A percentile compares a stretch with the other conserved stretches of the same genome.
phyloP scores from a whole-genome alignment of 2,113 vertebrate species.

The Heptranchias perlo region DNA sequence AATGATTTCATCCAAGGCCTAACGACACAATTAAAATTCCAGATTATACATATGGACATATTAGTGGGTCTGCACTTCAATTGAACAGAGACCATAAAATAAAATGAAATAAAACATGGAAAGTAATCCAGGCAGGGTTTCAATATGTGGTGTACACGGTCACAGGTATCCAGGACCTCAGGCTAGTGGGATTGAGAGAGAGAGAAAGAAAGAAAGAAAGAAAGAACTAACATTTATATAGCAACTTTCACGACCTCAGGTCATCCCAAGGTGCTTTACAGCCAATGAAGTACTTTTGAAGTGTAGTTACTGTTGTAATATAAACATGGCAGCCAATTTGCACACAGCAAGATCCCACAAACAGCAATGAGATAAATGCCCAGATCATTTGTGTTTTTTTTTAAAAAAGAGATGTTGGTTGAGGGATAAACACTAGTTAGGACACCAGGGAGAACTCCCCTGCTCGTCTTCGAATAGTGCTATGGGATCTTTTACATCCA shows the following conservation, averaged over 20 bases:
- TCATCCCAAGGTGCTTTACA: too few relatives aligned
- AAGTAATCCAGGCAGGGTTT: background rate
- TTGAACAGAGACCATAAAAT: background rate
- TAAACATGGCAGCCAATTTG: too few relatives aligned
- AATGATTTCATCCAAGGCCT: background rate
- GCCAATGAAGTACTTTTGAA: too few relatives aligned
- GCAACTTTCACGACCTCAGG: background rate
- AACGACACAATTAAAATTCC: conserved; percentile 9
- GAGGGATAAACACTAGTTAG: background rate
- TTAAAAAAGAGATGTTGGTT: too few relatives aligned
- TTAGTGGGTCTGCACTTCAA: background rate
- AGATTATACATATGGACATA: background rate
- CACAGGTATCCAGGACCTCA: background rate
- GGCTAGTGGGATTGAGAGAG: background rate
- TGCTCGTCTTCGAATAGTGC: too few relatives aligned
- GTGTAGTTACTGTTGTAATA: too few relatives aligned
- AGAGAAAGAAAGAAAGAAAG: background rate
- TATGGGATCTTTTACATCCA: too few relatives aligned
- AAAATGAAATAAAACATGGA: background rate
- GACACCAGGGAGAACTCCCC: background rate
- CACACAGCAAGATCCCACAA: too few relatives aligned
- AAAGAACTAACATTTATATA: background rate
- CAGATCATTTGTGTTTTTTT: background rate
- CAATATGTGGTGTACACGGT: background rate
- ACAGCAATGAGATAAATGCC: background rate